Evolutionary conservation across 37 sponge, comb jelly and placozoan genomes (phyloP).

Genomic region (Cliona cf. orientalis): DNA sequence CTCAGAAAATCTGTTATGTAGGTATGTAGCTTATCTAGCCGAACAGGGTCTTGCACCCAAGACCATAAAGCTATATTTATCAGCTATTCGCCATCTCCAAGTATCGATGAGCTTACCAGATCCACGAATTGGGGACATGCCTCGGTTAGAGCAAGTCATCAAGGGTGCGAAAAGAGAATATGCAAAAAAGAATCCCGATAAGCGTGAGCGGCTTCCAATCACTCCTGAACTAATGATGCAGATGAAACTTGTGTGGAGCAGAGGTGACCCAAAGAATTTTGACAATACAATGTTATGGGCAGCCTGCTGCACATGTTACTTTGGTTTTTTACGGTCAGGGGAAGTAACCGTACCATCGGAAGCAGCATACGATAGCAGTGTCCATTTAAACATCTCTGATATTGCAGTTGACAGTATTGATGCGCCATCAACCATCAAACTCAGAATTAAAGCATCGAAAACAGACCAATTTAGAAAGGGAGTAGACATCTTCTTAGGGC

Average conservation of each 20-base stretch:
- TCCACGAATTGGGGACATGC: neutral
- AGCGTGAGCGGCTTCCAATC: neutral
- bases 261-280: neutral
- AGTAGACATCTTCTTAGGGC: neutral
- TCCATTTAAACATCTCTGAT: neutral
- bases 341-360: conserved; percentile 12
- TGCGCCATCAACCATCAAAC: neutral
- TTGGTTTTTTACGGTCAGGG: conserved; percentile 35
- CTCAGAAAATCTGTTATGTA: neutral
- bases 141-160: neutral
- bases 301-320: conserved; percentile 21
- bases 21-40: neutral
- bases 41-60: neutral
- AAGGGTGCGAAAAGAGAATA: neutral
- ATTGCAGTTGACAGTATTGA: neutral
- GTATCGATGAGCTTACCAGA: neutral
- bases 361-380: neutral
- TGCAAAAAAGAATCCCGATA: neutral
- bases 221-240: neutral
- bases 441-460: neutral
- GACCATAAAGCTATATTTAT: neutral
- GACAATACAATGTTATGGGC: conserved; percentile 33
- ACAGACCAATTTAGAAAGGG: conserved; percentile 10
- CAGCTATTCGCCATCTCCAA: neutral
- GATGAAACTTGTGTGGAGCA: neutral